Percentiles rank a stretch among this genome's conserved stretches.
Conservation (phyloP, 2,797 vertebrate genomes). For the Anas georgica region DNA sequence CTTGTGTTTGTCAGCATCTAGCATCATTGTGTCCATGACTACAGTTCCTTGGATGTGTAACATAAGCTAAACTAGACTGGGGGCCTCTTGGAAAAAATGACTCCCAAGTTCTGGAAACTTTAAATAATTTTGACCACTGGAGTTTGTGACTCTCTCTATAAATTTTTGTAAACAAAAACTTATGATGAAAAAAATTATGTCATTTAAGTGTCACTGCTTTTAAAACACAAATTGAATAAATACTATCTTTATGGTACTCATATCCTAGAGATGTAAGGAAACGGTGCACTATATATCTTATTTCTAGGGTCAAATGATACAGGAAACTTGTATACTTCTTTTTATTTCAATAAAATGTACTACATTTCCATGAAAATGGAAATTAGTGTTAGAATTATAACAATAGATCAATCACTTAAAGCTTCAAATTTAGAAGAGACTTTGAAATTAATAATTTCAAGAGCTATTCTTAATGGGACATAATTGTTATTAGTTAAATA, state of each 20-base stretch:
- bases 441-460: not conserved
- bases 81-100: not conserved
- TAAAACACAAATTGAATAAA: not conserved
- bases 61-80: not conserved
- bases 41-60: not conserved
- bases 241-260: not conserved
- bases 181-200: not conserved
- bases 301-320: not conserved
- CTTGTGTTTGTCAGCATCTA: not conserved
- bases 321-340: not conserved
- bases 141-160: not conserved
- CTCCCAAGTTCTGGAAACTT: accelerated
- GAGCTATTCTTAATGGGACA: not conserved
- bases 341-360: not conserved
- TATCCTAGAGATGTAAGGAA: not conserved
- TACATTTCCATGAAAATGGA: not conserved
- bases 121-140: not conserved
- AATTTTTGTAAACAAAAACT: not conserved
- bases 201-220: not conserved
- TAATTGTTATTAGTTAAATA: not conserved
- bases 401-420: not conserved
- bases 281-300: not conserved
- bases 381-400: not conserved
- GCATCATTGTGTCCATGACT: not conserved
- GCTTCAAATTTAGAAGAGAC: not conserved